Percentiles rank a stretch among this genome's conserved stretches.
Evolutionary conservation across 2,113 vertebrate genomes (phyloP).

Genomic region (Columbina picui): DNA sequence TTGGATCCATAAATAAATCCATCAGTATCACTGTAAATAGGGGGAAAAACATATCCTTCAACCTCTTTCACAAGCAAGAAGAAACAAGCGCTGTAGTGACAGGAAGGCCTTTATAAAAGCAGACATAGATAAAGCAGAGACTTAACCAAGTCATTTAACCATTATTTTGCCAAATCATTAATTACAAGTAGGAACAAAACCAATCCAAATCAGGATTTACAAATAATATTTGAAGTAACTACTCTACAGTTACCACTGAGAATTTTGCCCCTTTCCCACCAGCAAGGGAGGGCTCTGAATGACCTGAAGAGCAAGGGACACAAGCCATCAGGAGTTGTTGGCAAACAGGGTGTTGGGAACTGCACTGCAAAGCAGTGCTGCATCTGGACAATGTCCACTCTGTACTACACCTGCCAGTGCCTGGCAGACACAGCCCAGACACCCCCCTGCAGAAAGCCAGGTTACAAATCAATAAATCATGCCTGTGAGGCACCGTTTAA

Average conservation of each 20-base stretch:
- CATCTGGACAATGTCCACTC: not conserved
- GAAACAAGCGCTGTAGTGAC: not conserved
- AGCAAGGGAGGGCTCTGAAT: not conserved
- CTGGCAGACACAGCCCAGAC: not conserved
- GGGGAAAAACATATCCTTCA: not conserved
- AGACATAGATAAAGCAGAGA: not conserved
- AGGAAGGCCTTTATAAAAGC: not conserved
- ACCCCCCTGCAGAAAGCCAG: not conserved
- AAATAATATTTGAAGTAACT: not conserved
- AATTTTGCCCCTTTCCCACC: not conserved
- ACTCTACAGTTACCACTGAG: not conserved
- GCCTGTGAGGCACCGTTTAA: not conserved
- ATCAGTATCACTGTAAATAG: not conserved
- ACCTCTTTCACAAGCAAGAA: not conserved
- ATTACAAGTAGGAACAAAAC: not conserved
- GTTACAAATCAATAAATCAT: not conserved
- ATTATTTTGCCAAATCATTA: not conserved
- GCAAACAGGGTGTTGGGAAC: not conserved
- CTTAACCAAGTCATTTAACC: not conserved
- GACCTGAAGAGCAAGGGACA: fast-evolving
- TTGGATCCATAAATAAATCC: not conserved
- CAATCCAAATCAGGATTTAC: not conserved
- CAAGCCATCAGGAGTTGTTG: fast-evolving
- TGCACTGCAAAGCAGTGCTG: not conserved
- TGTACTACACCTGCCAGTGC: not conserved